Evolutionary conservation across 35 echinoderm and acorn worm species (phyloP).

Genomic region (Patiria miniata): DNA sequence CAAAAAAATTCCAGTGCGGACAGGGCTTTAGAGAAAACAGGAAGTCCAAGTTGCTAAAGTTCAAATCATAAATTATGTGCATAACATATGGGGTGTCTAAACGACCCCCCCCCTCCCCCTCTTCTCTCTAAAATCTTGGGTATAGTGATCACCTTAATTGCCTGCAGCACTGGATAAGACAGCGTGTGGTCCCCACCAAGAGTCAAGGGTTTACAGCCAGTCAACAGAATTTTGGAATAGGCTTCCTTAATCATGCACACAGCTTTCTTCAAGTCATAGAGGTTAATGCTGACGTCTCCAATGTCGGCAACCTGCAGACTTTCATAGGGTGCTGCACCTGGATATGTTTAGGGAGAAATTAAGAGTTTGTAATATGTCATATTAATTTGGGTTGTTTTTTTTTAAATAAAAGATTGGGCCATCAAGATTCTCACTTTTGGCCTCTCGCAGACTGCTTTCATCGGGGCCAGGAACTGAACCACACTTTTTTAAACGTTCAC

Average conservation of each 20-base stretch:
- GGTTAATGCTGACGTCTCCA: conserved; percentile 78
- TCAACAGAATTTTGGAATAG: conserved; percentile 65
- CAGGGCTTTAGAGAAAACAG: no score
- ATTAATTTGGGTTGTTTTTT: not conserved
- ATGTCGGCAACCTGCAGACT: conserved; percentile 92
- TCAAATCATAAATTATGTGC: no score
- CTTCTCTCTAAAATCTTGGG: no score
- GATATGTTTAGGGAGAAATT: not conserved
- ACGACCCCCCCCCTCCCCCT: no score
- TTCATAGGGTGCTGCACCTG: conserved; percentile 94
- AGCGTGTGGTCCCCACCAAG: conserved; percentile 93
- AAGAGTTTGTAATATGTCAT: not conserved
- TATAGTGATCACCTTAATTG: conserved; percentile 64
- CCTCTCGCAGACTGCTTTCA: no score
- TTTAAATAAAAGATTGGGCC: not conserved
- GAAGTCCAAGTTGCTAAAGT: no score
- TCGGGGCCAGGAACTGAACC: no score
- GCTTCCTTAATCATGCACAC: conserved; percentile 66
- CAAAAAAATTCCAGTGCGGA: no score
- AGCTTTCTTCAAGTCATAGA: conserved; percentile 76
- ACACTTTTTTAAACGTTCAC: no score
- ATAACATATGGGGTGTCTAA: no score
- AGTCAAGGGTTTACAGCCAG: conserved; percentile 80
- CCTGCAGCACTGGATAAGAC: conserved; percentile 89
- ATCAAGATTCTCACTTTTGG: no score